Evolutionary conservation across 2,797 vertebrate species (phyloP).

Genomic region (Lates japonicus): DNA sequence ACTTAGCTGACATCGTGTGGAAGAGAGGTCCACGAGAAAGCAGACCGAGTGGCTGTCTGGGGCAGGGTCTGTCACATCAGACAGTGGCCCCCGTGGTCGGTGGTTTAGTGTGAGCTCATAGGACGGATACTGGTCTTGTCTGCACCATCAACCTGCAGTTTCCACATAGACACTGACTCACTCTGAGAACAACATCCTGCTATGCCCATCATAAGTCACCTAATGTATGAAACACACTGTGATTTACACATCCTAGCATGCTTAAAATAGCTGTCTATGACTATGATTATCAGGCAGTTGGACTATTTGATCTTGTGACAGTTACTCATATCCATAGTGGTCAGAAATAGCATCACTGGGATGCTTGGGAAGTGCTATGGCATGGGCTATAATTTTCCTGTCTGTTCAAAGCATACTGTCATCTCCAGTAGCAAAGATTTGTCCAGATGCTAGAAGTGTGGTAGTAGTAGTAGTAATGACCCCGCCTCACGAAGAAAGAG

Average conservation of each 20-base stretch:
- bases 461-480: conserved; percentile 19
- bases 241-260: conserved; percentile 24
- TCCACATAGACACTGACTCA: conserved; percentile 26
- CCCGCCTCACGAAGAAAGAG: conserved; percentile 8
- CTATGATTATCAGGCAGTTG: conserved; percentile 30
- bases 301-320: conserved; percentile 50
- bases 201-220: neutral
- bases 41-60: conserved; percentile 4
- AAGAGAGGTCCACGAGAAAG: conserved; percentile 28
- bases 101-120: conserved; percentile 35
- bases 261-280: conserved; percentile 46
- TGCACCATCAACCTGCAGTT: conserved; percentile 36
- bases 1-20: conserved; percentile 12
- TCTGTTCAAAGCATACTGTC: conserved; percentile 22
- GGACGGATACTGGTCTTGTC: conserved; percentile 6
- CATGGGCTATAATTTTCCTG: conserved; percentile 39
- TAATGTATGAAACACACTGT: conserved; percentile 26
- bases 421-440: conserved; percentile 32
- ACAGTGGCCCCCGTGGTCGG: conserved; percentile 4
- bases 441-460: conserved; percentile 16
- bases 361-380: conserved; percentile 9
- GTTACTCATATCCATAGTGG: conserved; percentile 22
- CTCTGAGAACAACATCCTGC: neutral
- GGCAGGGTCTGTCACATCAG: conserved; percentile 22
- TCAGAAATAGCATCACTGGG: conserved; percentile 42